phyloP scores from a whole-genome alignment of 1,140 invertebrate species.

The Hyles vespertilio region DNA sequence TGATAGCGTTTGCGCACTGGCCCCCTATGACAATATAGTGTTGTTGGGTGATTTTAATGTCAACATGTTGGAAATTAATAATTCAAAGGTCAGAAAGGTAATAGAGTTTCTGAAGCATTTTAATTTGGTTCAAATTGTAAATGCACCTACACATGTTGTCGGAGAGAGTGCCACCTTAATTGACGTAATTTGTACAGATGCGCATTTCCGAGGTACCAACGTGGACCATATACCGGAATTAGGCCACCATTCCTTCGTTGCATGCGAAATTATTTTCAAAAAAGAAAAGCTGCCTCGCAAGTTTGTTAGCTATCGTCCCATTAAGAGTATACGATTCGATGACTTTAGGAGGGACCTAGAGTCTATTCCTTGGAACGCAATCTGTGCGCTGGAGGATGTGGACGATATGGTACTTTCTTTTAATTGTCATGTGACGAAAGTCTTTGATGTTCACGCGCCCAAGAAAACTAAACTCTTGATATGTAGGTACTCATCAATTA shows the following conservation, averaged over 20 bases:
- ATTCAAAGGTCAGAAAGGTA: neutral
- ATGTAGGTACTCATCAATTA: too few relatives aligned
- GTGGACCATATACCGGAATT: conserved; percentile 4
- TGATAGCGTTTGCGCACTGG: conserved; percentile 13
- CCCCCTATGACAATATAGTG: conserved; percentile 18
- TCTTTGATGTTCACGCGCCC: too few relatives aligned
- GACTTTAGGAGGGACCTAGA: too few relatives aligned
- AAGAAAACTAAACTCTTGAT: too few relatives aligned
- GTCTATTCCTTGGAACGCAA: too few relatives aligned
- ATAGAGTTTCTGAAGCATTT: conserved; percentile 1
- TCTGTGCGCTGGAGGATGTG: too few relatives aligned
- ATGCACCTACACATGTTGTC: conserved; percentile 9
- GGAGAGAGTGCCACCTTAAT: conserved; percentile 7
- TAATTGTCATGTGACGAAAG: too few relatives aligned
- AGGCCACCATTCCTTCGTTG: conserved; percentile 1
- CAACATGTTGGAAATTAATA: conserved; percentile 8
- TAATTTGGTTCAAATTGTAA: conserved; percentile 2
- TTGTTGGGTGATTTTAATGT: conserved; percentile 31
- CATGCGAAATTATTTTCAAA: neutral
- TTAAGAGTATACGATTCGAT: too few relatives aligned
- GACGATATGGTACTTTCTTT: too few relatives aligned
- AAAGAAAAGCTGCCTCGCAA: conserved; percentile 9
- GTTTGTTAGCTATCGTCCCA: too few relatives aligned
- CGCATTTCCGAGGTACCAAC: neutral
- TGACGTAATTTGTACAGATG: conserved; percentile 3